Conservation (phyloP, 35 echinoderm and acorn worm genomes). For the Stichopus chloronotus region DNA sequence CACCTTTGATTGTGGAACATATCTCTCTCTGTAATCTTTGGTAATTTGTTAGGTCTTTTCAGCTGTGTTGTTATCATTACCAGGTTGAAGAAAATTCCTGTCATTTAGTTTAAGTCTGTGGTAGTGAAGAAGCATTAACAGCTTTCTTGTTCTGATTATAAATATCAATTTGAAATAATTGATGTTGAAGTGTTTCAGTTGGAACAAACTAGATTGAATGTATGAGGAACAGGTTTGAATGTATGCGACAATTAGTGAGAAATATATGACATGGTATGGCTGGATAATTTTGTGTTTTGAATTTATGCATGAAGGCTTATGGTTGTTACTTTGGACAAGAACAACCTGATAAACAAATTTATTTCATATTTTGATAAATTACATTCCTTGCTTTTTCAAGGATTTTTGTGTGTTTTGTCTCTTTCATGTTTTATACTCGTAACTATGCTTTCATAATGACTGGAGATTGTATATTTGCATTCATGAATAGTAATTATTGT, state of each 20-base stretch:
- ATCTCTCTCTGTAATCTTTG: too few species aligned
- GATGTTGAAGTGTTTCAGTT: too few species aligned
- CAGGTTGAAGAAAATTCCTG: too few species aligned
- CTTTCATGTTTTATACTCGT: conserved; percentile 25
- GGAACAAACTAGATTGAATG: too few species aligned
- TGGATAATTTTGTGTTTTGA: background rate
- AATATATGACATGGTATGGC: conserved; percentile 4
- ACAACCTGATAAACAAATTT: background rate
- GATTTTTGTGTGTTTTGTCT: conserved; percentile 4
- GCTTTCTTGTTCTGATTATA: too few species aligned
- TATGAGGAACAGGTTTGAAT: background rate
- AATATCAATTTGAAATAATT: too few species aligned
- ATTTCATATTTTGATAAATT: conserved; percentile 15
- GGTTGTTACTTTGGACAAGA: background rate
- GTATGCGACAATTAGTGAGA: background rate
- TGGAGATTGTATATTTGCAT: conserved; percentile 21
- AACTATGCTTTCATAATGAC: conserved; percentile 25
- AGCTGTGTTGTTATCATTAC: too few species aligned
- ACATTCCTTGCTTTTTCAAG: background rate
- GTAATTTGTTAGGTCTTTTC: too few species aligned
- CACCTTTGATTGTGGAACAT: too few species aligned
- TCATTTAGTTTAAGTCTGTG: too few species aligned
- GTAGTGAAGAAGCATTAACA: too few species aligned
- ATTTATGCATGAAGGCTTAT: conserved; percentile 10
- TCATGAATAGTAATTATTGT: conserved; percentile 1